phyloP scores from a whole-genome alignment of 2,888 invertebrate species.

The Callyntrura guangdongensis region DNA sequence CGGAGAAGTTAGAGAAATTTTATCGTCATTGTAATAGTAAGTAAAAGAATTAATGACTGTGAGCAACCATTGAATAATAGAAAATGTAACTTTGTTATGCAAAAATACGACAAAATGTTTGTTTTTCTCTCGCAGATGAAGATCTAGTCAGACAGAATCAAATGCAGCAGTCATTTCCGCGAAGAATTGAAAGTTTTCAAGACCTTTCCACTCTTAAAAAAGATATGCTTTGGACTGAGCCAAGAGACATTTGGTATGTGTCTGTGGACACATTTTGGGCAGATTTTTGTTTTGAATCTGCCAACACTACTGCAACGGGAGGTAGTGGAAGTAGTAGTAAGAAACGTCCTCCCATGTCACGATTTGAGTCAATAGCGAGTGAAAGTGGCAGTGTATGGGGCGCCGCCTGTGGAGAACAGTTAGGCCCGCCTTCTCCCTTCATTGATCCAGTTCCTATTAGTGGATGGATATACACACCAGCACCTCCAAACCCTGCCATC shows the following conservation, averaged over 20 bases:
- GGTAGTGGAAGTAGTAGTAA: conserved; percentile 64
- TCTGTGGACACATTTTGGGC: conserved; percentile 96
- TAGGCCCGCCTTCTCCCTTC: conserved; percentile 87
- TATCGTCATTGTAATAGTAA: conserved; percentile 70
- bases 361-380: conserved; percentile 86
- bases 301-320: conserved; percentile 87
- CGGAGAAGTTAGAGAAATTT: conserved; percentile 57
- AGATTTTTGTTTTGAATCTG: conserved; percentile 93
- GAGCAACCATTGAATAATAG: too few relatives aligned
- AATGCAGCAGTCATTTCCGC: conserved; percentile 85
- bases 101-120: conserved; percentile 7
- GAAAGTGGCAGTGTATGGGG: conserved; percentile 63
- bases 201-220: conserved; percentile 81
- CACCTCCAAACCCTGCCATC: not conserved
- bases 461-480: conserved; percentile 89
- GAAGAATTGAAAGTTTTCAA: conserved; percentile 75
- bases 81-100: not conserved
- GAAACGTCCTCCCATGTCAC: conserved; percentile 85
- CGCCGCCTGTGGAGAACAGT: conserved; percentile 82
- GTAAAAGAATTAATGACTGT: too few relatives aligned
- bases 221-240: conserved; percentile 92
- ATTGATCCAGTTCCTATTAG: conserved; percentile 95
- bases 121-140: conserved; percentile 28
- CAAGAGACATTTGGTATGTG: conserved; percentile 95
- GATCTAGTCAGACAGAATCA: conserved; percentile 71